Conservation (phyloP, 2,797 vertebrate genomes). For the Dipus sagitta region DNA sequence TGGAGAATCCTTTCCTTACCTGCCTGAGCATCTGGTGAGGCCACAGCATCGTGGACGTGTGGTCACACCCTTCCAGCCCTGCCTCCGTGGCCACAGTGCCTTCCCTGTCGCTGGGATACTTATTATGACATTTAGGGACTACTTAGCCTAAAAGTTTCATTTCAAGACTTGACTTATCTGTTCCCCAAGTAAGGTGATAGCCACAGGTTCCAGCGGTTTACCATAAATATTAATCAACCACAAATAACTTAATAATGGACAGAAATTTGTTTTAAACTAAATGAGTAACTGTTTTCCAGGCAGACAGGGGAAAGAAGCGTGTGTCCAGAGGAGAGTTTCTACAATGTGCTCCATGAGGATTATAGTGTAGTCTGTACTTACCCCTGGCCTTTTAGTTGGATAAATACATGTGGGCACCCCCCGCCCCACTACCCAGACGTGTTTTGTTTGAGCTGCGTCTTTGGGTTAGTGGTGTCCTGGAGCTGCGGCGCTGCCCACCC, state of each 20-base stretch:
- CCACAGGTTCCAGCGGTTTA: not conserved
- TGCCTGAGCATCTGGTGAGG: not conserved
- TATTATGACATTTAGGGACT: not conserved
- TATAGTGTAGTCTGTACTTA: not conserved
- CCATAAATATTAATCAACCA: not conserved
- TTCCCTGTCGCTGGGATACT: not conserved
- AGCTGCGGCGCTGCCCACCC: not conserved
- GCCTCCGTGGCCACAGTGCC: not conserved
- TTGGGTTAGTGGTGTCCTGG: not conserved
- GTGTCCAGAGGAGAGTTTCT: not conserved
- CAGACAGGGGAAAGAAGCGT: not conserved
- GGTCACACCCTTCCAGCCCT: not conserved
- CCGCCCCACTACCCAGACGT: too few species aligned
- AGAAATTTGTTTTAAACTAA: not conserved
- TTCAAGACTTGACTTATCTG: not conserved
- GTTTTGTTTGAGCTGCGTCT: conserved; percentile 4
- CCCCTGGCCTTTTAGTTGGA: not conserved
- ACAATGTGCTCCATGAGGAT: not conserved
- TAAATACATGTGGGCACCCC: fast-evolving
- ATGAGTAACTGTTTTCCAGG: not conserved
- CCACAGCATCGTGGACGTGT: not conserved
- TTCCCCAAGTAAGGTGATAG: not conserved
- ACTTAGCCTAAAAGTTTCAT: not conserved
- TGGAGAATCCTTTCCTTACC: not conserved
- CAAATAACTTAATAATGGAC: not conserved